Conservation (phyloP, 2,888 invertebrate species). For the Erannis defoliaria region DNA sequence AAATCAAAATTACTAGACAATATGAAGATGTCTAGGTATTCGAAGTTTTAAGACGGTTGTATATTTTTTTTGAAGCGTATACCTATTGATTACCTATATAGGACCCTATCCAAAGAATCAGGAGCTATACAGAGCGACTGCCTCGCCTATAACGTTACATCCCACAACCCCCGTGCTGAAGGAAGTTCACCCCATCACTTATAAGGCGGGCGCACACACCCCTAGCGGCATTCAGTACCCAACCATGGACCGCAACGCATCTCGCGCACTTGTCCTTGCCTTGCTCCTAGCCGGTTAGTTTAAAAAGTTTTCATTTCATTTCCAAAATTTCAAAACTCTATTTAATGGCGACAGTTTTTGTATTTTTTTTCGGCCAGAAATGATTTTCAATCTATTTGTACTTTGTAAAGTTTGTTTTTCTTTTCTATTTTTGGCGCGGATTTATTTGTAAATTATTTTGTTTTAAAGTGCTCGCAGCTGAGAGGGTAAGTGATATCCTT, state of each 20-base stretch:
- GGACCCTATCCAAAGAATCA: background rate
- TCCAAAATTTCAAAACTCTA: constrained; percentile 31
- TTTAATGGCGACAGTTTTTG: constrained; percentile 8
- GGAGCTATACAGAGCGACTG: background rate
- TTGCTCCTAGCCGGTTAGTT: constrained; percentile 74
- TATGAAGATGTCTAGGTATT: no score
- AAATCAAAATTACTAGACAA: no score
- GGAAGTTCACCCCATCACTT: constrained; percentile 66
- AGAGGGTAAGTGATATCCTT: constrained; percentile 37
- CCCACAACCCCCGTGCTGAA: constrained; percentile 44
- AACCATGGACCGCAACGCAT: constrained; percentile 69
- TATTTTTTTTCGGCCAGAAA: constrained; percentile 1
- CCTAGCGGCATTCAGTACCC: constrained; percentile 66
- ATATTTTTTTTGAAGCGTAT: no score
- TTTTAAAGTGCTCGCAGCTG: constrained; percentile 17
- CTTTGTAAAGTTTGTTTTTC: background rate
- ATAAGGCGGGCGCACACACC: constrained; percentile 64
- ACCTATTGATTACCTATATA: no score
- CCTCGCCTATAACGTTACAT: constrained; percentile 39
- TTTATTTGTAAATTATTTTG: constrained; percentile 5
- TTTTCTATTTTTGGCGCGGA: constrained; percentile 6
- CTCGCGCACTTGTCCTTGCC: constrained; percentile 65
- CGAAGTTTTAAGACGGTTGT: no score
- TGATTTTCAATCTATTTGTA: constrained; percentile 8
- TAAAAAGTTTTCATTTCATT: constrained; percentile 52